A percentile compares a stretch with the other conserved stretches of the same genome.
Evolutionary conservation across 35 echinoderm and acorn worm species (phyloP).

Genomic region (Heliocidaris tuberculata): DNA sequence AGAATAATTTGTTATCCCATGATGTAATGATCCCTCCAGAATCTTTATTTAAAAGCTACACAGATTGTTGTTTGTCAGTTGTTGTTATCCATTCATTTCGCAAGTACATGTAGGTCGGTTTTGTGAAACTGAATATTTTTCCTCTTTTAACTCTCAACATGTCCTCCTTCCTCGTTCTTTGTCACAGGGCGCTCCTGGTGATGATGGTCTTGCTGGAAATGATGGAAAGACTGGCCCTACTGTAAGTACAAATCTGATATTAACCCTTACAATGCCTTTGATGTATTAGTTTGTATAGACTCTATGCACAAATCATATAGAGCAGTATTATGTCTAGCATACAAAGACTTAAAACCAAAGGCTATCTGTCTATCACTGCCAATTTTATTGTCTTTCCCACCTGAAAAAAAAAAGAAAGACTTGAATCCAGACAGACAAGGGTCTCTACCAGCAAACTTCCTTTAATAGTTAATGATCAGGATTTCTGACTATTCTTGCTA

Average conservation of each 20-base stretch:
- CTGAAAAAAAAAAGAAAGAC: not conserved
- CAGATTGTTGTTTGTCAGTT: too few species aligned
- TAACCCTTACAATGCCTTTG: not conserved
- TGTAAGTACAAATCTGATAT: constrained; percentile 47
- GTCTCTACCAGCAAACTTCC: not conserved
- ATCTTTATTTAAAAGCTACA: too few species aligned
- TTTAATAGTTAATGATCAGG: not conserved
- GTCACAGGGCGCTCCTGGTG: constrained; percentile 48
- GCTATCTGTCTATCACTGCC: not conserved
- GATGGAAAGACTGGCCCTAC: constrained; percentile 66
- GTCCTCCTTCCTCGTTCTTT: constrained; percentile 10
- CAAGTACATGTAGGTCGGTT: not conserved
- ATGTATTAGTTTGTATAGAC: not conserved
- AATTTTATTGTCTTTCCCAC: not conserved
- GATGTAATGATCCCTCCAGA: not conserved
- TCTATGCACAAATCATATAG: not conserved
- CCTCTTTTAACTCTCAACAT: not conserved
- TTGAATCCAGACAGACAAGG: not conserved
- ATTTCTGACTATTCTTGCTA: not conserved
- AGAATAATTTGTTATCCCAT: not conserved
- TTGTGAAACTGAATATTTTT: not conserved
- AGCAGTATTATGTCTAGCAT: not conserved
- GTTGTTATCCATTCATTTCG: not conserved
- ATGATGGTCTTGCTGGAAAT: constrained; percentile 49
- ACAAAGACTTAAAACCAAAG: not conserved